Conservation (phyloP, 2,888 invertebrate species). For the Agrotis ipsilon region DNA sequence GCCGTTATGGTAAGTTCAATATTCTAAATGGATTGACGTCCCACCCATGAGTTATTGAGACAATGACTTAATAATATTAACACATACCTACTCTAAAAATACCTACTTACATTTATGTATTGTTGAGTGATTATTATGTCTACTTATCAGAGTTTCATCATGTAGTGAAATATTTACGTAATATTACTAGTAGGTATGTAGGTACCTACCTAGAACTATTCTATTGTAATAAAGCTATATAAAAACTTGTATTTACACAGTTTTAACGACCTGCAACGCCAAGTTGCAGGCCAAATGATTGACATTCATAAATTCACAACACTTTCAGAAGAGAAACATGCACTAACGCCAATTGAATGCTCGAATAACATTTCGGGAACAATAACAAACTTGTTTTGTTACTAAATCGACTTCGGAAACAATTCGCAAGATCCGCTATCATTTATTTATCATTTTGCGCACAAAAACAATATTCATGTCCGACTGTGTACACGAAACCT, state of each 20-base stretch:
- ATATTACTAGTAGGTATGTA: neutral
- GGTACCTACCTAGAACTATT: neutral
- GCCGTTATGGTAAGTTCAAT: constrained; percentile 1
- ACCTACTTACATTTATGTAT: constrained; percentile 6
- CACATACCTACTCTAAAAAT: constrained; percentile 15
- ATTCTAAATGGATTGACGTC: constrained; percentile 13
- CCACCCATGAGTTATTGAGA: neutral
- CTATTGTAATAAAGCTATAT: constrained; percentile 15
- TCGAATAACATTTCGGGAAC: constrained; percentile 28
- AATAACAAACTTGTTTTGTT: constrained; percentile 16
- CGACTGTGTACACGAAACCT: constrained; percentile 41
- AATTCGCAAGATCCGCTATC: constrained; percentile 23
- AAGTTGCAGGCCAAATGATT: constrained; percentile 12
- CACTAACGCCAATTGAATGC: constrained; percentile 14
- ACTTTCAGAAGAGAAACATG: constrained; percentile 18
- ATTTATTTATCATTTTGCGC: constrained; percentile 28
- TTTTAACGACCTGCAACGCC: constrained; percentile 23
- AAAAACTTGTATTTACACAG: constrained; percentile 21
- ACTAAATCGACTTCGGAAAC: constrained; percentile 24
- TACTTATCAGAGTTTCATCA: constrained; percentile 43
- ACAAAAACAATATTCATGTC: constrained; percentile 36
- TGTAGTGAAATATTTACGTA: constrained; percentile 39
- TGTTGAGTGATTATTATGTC: constrained; percentile 27
- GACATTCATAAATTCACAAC: constrained; percentile 32
- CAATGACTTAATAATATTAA: neutral